Evolutionary conservation across 2,113 vertebrate genomes (phyloP), one percentile per base, ranked within the genome.

Genomic region (Nansenia antarctica): DNA sequence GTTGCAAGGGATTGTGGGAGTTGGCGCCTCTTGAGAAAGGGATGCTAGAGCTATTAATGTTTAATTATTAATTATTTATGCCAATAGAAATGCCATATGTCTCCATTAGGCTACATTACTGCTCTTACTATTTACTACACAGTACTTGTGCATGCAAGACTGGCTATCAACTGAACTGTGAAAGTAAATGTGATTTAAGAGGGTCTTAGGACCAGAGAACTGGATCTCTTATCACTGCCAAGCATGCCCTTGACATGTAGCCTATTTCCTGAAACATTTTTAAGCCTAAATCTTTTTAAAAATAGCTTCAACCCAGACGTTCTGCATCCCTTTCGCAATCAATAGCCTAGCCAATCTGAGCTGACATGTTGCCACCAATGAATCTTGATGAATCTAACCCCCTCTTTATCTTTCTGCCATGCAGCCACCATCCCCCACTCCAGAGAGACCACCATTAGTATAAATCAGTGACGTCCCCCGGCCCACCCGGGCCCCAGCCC

Each of bases 31-130:
- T 22, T 47, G 3, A 20, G 11, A 72, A 14, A 55, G 11, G 1
- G 26, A 12, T 12, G 11, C 26, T 26, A 27, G 15, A 27, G 14
- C 26, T 9, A 14, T 27, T 15, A n/a, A n/a, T 57, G 12, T 15
- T n/a, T 31, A 7, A 30, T 31, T 3, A 29, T 57, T 18, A 83
- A 77, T 79, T 70, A 81, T 85, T 79, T 24, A 80, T 54, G 70
- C 31, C 12, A 63, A 75, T 82, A 61, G 54, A 74, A 73, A 81
- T 29, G 57, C 67, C 54, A 73, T 34, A 61, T 69, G 69, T 76
- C 35, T 27, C 68, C 31, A 69, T 72, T 65, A 75, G 55, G 77
- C 59, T 65, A 60, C 61, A 73, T 76, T 72, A 65, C 2, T 26
- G n/a, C 14, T 67, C 15, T 8, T 62, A n/a, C n/a, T n/a, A n/a